A percentile compares a stretch with the other conserved stretches of the same genome.
Conservation (phyloP, 2,113 vertebrate species). For the Caloenas nicobarica region DNA sequence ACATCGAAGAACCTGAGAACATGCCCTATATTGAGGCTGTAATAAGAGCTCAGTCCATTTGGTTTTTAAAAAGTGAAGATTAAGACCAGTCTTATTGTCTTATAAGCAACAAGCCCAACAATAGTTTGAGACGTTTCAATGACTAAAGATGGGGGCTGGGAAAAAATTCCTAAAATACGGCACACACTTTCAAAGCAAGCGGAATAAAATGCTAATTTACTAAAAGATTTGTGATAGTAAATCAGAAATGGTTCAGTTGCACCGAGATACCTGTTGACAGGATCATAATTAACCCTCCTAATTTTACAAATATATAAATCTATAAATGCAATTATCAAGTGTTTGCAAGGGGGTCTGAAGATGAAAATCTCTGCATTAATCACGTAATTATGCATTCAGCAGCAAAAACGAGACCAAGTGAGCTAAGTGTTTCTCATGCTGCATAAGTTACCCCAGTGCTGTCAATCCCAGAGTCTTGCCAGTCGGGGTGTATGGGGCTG, state of each 20-base stretch:
- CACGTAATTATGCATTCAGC: background rate
- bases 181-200: background rate
- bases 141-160: background rate
- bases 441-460: background rate
- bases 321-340: constrained; percentile 11
- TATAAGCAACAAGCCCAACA: background rate
- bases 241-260: background rate
- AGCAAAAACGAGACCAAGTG: background rate
- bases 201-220: background rate
- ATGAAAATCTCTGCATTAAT: constrained; percentile 31
- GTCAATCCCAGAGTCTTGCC: background rate
- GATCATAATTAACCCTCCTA: background rate
- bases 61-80: background rate
- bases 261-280: background rate
- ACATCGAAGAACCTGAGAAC: background rate
- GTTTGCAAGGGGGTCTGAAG: constrained; percentile 10
- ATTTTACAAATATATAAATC: constrained; percentile 3
- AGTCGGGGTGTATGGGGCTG: accelerated
- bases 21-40: background rate
- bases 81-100: background rate
- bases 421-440: background rate
- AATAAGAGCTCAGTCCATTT: background rate
- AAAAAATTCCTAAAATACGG: background rate
- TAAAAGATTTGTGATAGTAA: background rate
- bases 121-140: background rate